A percentile compares a stretch with the other conserved stretches of the same genome.
phyloP scores from a whole-genome alignment of 2,888 invertebrate species.

The Tromatobia lineatoria region DNA sequence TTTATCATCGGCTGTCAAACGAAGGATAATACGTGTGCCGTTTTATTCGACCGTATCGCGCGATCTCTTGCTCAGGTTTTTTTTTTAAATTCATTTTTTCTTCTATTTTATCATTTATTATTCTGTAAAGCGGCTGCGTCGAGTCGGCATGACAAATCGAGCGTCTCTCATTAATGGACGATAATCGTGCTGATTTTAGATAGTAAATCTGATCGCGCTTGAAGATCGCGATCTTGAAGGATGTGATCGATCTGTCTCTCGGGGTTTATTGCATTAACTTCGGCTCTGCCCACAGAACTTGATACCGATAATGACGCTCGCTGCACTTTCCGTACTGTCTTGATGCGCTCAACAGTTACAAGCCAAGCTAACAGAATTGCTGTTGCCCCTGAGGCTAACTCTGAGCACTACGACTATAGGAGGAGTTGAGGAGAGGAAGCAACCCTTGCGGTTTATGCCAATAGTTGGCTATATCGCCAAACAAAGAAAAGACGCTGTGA shows the following conservation, averaged over 20 bases:
- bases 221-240: background rate
- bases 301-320: background rate
- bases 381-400: conserved; percentile 38
- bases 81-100: conserved; percentile 5
- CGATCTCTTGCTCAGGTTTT: conserved; percentile 35
- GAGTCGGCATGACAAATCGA: conserved; percentile 42
- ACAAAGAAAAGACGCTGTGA: conserved; percentile 64
- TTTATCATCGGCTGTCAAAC: conserved; percentile 51
- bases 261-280: conserved; percentile 1
- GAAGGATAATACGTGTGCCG: conserved; percentile 37
- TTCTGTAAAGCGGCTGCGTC: conserved; percentile 5
- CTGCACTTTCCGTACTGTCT: background rate
- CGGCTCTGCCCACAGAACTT: background rate
- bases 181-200: conserved; percentile 24
- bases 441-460: conserved; percentile 53
- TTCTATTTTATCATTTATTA: conserved; percentile 25
- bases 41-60: conserved; percentile 44
- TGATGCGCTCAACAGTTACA: conserved; percentile 13
- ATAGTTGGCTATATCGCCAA: conserved; percentile 34
- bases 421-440: conserved; percentile 19
- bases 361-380: conserved; percentile 19
- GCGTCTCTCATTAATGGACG: conserved; percentile 45
- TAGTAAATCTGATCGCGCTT: conserved; percentile 17
- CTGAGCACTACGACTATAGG: conserved; percentile 56
- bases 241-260: conserved; percentile 5